Percentiles rank a stretch among this genome's conserved stretches.
These are phyloP conservation scores for Mormyrus proboscirostris DNA, from an alignment of 2,797 vertebrate species.

Conservation along the genomic window DNA sequence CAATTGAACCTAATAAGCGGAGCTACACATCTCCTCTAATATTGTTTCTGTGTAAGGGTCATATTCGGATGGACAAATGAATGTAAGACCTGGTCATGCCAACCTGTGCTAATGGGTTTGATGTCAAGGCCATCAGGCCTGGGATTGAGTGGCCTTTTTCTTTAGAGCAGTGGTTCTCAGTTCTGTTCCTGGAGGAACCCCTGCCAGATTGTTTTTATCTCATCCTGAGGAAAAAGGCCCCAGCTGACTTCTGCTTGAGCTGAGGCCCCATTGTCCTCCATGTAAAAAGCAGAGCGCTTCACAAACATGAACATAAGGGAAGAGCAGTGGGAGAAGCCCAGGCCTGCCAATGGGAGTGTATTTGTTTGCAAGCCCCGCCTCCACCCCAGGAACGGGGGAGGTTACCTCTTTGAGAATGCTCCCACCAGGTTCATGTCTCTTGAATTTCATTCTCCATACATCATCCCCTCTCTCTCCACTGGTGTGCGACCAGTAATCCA, in stretches of 20 bases:
- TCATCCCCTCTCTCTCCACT: neutral
- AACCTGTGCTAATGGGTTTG: neutral
- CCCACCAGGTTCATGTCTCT: slow-evolving; percentile 17
- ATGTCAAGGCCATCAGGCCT: neutral
- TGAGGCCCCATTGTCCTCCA: neutral
- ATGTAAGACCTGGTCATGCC: neutral
- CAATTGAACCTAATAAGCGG: neutral
- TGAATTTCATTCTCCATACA: slow-evolving; percentile 32
- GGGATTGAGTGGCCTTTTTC: neutral
- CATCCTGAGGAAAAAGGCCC: neutral
- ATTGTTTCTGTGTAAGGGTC: neutral
- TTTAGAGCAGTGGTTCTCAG: neutral
- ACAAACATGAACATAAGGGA: neutral
- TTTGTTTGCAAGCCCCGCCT: slow-evolving; percentile 9
- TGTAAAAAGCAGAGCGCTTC: neutral
- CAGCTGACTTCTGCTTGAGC: neutral
- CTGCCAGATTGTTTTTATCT: neutral
- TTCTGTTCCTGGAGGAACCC: neutral
- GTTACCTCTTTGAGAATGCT: slow-evolving; percentile 32
- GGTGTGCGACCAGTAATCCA: neutral
- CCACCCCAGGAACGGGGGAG: slow-evolving; percentile 15
- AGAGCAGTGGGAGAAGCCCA: neutral
- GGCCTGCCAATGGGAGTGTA: neutral
- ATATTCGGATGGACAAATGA: neutral
- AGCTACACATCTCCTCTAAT: neutral